Conservation (phyloP, 1,140 invertebrate species). For the Zaprionus davidi region DNA sequence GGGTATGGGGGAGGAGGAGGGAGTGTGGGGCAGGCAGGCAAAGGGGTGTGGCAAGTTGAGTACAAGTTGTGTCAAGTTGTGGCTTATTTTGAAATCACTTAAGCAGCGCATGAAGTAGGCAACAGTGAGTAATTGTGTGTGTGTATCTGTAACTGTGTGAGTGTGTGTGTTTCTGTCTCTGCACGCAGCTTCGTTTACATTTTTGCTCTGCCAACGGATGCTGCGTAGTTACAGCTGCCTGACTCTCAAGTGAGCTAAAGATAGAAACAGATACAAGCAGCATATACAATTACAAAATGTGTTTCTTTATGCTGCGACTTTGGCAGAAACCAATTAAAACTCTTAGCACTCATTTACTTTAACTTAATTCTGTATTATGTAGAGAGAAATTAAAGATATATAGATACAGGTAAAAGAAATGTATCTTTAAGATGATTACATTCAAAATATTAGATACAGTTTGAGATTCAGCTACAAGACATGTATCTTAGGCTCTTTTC, state of each 20-base stretch:
- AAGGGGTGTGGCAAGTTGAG: conserved; percentile 21
- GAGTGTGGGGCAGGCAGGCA: background rate
- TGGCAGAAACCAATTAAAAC: no score
- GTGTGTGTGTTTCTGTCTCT: conserved; percentile 40
- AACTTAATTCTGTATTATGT: no score
- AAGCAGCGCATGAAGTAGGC: conserved; percentile 38
- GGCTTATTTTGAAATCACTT: conserved; percentile 55
- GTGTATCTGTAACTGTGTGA: conserved; percentile 6
- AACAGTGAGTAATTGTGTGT: conserved; percentile 18
- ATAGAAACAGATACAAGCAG: background rate
- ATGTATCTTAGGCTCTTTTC: background rate
- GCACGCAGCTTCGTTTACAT: conserved; percentile 59
- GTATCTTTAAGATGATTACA: no score
- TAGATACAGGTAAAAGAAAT: background rate
- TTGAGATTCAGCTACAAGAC: background rate
- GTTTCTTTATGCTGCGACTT: no score
- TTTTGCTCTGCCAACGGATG: conserved; percentile 44
- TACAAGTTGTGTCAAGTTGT: conserved; percentile 63
- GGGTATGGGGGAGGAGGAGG: background rate
- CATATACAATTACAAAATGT: background rate
- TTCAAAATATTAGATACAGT: no score
- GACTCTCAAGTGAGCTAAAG: conserved; percentile 51
- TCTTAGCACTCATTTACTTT: no score
- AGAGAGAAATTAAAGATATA: no score
- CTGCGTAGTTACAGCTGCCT: conserved; percentile 66